Evolutionary conservation across 2,113 vertebrate genomes (phyloP).

Genomic region (Platichthys stellatus): DNA sequence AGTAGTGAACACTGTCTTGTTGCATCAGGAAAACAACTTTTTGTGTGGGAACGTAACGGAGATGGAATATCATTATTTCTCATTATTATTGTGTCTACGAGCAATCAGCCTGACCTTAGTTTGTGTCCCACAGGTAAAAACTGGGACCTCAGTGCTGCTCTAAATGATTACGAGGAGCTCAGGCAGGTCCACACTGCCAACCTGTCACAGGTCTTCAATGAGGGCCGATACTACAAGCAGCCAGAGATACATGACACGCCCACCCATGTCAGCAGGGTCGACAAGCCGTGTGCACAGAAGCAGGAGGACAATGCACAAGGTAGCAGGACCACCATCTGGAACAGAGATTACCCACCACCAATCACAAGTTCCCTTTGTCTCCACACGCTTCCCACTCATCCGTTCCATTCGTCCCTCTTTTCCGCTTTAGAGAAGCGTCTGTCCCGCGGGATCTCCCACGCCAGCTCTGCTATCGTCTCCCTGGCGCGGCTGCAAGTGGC

Average conservation of each 20-base stretch:
- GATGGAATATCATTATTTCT: background rate
- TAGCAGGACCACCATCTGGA: slow-evolving; percentile 9
- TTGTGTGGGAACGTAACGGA: background rate
- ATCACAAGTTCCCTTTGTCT: background rate
- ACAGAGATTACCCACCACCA: too few relatives aligned
- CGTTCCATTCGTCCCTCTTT: background rate
- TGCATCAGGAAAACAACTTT: slow-evolving; percentile 8
- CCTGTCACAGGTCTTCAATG: slow-evolving; percentile 94
- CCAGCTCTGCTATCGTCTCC: slow-evolving; percentile 98
- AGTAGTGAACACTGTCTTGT: background rate
- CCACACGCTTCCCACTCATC: background rate
- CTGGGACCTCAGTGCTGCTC: slow-evolving; percentile 96
- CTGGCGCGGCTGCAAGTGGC: slow-evolving; percentile 95
- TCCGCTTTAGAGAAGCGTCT: slow-evolving; percentile 91
- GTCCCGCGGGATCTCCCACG: slow-evolving; percentile 97
- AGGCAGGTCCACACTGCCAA: slow-evolving; percentile 95
- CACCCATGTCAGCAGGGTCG: slow-evolving; percentile 83
- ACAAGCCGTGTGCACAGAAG: slow-evolving; percentile 84
- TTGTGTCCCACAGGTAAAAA: slow-evolving; percentile 89
- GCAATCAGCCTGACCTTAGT: background rate
- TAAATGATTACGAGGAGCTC: slow-evolving; percentile 96
- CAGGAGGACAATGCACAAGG: slow-evolving; percentile 89
- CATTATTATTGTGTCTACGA: background rate
- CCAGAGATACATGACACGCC: slow-evolving; percentile 82
- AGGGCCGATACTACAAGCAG: slow-evolving; percentile 89